Evolutionary conservation across 1,140 invertebrate genomes (phyloP), one percentile per base, ranked within the genome.

Genomic region (Xylocopa sonorina): DNA sequence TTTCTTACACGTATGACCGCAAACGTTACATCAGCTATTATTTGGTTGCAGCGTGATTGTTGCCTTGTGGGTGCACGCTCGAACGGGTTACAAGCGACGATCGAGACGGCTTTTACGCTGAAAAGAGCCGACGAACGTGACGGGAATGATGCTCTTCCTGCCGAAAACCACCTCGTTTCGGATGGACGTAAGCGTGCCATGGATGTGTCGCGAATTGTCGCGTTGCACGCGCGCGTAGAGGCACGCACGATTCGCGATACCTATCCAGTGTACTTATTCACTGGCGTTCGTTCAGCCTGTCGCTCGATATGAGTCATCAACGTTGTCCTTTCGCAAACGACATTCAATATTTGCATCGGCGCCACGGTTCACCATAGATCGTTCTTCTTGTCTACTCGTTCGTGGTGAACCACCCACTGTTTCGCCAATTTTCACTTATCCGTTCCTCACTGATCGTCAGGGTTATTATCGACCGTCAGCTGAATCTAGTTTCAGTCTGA

Each of bases 291-390:
- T 41, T 34, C n/a, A 2, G 60, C 60, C 60, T 63, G 60, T 41
- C 16, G 24, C 60, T 63, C 60, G 60, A 41, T 41, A 63, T 63
- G 60, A 63, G 60, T 63, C 60, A 41, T 41, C 60, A 41, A 41
- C 60, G 14, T 63, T 63, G 24, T 63, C 34, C 34, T 41, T n/a
- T 41, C 24, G 21, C 60, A 18, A 41, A 63, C 60, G 34, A 63
- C n/a, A 24, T 41, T 63, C 34, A 24, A 41, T 63, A 63, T 63
- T 63, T 24, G n/a, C 34, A 63, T 63, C n/a, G 21, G 5, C n/a
- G 21, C 21, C 27, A 7, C 21, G 9, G 16, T 62, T 62, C 18
- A 21, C 32, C 38, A 3, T 12, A 41, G 12, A 63, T 63, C 60
- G 34, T 41, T 41, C 34, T 32, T 41, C 21, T 41, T 41, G 29